Evolutionary conservation across 2,797 vertebrate genomes (phyloP).

Genomic region (Helarctos malayanus): DNA sequence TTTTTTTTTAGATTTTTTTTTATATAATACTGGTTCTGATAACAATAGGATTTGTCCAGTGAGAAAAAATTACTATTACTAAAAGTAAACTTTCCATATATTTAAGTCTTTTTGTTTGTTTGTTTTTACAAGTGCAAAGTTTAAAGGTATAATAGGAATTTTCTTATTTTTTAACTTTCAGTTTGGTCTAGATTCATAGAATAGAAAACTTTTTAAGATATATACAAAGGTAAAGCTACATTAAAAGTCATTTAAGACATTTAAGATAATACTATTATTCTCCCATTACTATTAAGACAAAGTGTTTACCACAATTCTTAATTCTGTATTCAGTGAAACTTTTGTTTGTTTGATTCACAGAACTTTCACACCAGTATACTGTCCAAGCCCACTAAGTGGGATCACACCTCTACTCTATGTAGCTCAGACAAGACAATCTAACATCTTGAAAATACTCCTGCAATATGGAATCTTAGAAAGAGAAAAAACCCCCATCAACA

Average conservation of each 20-base stretch:
- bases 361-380: slow-evolving; percentile 87
- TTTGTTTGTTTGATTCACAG: slow-evolving; percentile 71
- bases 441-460: slow-evolving; percentile 84
- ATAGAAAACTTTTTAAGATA: slow-evolving; percentile 19
- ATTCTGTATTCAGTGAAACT: neutral
- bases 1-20: slow-evolving; percentile 40
- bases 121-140: neutral
- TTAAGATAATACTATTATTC: slow-evolving; percentile 25
- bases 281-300: neutral
- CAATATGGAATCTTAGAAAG: slow-evolving; percentile 87
- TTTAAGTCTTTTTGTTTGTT: neutral
- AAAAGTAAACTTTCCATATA: neutral
- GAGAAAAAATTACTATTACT: neutral
- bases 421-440: slow-evolving; percentile 85
- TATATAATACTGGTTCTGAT: neutral
- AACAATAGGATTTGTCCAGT: neutral
- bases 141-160: neutral
- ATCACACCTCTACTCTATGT: slow-evolving; percentile 86
- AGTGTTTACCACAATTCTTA: neutral
- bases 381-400: slow-evolving; percentile 83
- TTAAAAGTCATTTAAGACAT: slow-evolving; percentile 23
- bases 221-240: neutral
- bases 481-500: slow-evolving; percentile 81
- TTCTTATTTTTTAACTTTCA: slow-evolving; percentile 43
- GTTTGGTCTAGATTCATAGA: slow-evolving; percentile 41